phyloP scores from a whole-genome alignment of 2,888 invertebrate species.

The Phymatocera aterrima region DNA sequence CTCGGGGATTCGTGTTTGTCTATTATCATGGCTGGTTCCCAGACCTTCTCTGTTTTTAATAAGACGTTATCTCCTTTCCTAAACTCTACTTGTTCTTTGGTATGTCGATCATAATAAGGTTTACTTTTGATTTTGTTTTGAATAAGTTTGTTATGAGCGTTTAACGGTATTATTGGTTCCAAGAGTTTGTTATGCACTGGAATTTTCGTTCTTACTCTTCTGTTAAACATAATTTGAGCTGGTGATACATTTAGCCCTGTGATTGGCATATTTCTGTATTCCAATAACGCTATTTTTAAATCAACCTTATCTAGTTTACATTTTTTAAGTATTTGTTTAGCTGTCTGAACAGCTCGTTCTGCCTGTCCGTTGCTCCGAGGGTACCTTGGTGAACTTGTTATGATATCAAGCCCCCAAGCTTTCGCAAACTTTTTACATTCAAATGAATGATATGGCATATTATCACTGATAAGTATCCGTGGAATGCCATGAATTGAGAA shows the following conservation, averaged over 20 bases:
- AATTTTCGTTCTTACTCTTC: conserved; percentile 36
- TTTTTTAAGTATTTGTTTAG: conserved; percentile 47
- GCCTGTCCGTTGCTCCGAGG: conserved; percentile 34
- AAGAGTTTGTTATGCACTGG: conserved; percentile 31
- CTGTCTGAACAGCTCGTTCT: conserved; percentile 49
- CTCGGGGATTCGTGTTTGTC: neutral
- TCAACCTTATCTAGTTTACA: neutral
- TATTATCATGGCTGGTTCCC: neutral
- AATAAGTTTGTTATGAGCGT: neutral
- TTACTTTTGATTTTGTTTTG: neutral
- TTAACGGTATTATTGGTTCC: neutral
- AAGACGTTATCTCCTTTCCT: neutral
- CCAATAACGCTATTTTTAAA: conserved; percentile 31
- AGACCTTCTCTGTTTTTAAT: neutral
- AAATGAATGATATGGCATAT: conserved; percentile 38
- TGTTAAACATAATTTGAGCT: conserved; percentile 36
- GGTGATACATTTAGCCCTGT: conserved; percentile 15
- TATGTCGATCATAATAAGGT: neutral
- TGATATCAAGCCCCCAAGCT: conserved; percentile 30
- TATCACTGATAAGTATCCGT: conserved; percentile 42
- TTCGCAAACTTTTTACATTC: conserved; percentile 24
- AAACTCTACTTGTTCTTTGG: neutral
- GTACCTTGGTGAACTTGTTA: conserved; percentile 38
- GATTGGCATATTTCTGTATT: neutral
- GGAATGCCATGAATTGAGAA: conserved; percentile 43